Conservation (phyloP, 1,140 invertebrate genomes). For the Eufriesea mexicana region DNA sequence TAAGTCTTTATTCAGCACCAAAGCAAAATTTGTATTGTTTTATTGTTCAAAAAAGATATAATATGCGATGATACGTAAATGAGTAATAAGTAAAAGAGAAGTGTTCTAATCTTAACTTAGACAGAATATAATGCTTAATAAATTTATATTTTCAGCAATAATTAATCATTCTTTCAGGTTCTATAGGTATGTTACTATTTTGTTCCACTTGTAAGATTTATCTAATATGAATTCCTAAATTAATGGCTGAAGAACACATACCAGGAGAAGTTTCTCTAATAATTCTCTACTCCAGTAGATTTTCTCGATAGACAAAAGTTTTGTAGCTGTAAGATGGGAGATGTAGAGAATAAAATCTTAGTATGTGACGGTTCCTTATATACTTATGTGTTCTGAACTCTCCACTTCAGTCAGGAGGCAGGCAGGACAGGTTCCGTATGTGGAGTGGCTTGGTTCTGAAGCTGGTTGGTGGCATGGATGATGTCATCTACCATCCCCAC, state of each 20-base stretch:
- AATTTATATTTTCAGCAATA: conserved; percentile 77
- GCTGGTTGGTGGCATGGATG: conserved; percentile 82
- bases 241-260: conserved; percentile 72
- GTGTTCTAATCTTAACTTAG: conserved; percentile 49
- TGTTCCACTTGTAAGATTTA: conserved; percentile 78
- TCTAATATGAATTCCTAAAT: conserved; percentile 69
- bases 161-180: conserved; percentile 77
- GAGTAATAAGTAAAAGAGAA: conserved; percentile 58
- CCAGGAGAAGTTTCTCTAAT: conserved; percentile 71
- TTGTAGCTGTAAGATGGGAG: conserved; percentile 71
- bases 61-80: conserved; percentile 57
- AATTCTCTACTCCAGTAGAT: conserved; percentile 71
- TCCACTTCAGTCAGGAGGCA: conserved; percentile 83
- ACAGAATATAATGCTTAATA: conserved; percentile 63
- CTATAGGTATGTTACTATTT: conserved; percentile 83
- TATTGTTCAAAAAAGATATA: conserved; percentile 42
- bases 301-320: conserved; percentile 68
- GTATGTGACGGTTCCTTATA: conserved; percentile 80
- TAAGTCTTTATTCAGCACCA: conserved; percentile 50
- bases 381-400: conserved; percentile 83
- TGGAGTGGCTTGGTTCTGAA: conserved; percentile 81
- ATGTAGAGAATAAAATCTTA: conserved; percentile 77
- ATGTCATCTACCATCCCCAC: conserved; percentile 82
- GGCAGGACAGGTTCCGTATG: conserved; percentile 82
- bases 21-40: conserved; percentile 51